These are phyloP conservation scores for Peromyscus eremicus DNA, from an alignment of 2,797 vertebrate species.

Conservation along the genomic window DNA sequence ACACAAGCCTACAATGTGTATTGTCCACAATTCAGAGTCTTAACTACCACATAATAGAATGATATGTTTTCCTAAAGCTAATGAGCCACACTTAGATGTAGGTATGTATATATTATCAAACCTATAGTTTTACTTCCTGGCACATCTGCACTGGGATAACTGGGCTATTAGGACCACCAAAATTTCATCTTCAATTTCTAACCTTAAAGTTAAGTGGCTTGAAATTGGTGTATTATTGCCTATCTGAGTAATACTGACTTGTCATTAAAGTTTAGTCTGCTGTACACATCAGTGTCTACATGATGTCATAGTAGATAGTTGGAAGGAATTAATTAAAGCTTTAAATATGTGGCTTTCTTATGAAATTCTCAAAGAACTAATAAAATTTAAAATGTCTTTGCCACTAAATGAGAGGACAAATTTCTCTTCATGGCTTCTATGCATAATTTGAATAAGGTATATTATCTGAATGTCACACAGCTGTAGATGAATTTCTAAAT, in stretches of 20 bases:
- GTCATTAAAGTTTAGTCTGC: background rate
- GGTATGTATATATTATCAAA: background rate
- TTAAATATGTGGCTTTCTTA: background rate
- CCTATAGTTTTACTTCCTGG: background rate
- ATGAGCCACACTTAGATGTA: background rate
- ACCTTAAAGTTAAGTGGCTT: constrained; percentile 18
- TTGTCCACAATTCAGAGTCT: constrained; percentile 30
- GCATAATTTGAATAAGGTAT: background rate
- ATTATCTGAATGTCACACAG: background rate
- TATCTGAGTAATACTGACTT: background rate
- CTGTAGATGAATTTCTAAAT: background rate
- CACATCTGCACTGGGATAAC: background rate
- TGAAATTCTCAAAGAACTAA: background rate
- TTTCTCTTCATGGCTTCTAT: background rate
- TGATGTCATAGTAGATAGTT: background rate
- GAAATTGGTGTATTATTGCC: background rate
- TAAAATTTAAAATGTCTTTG: background rate
- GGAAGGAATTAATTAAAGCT: background rate
- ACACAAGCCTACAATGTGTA: background rate
- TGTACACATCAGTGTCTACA: background rate
- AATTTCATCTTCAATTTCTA: background rate
- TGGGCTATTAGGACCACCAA: background rate
- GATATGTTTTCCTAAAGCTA: constrained; percentile 7
- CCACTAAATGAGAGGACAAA: background rate
- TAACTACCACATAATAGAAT: background rate